Base-by-base conservation (phyloP, 1,140 invertebrate genomes). In the Cyrtorhinus lividipennis region DNA sequence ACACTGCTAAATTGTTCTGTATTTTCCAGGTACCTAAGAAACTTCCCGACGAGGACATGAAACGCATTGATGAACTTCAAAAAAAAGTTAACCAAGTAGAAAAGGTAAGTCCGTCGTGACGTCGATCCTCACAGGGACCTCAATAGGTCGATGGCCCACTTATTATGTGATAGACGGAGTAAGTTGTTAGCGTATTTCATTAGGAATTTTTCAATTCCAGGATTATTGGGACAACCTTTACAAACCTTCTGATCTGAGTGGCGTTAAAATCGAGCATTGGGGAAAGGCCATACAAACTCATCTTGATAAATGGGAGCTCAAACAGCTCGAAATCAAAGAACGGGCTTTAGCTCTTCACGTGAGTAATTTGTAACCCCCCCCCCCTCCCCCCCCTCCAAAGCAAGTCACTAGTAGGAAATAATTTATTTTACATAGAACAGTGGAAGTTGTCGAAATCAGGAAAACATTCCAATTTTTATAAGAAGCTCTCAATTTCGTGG, bases 11-110 rank as follows among this genome's bases (percentile, higher is more conserved):
- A n/a, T n/a, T n/a, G n/a, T n/a, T n/a, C n/a, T n/a, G n/a, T n/a
- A n/a, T n/a, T n/a, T n/a, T n/a, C n/a, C 56, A 63, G 62, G 62
- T 63, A 22, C 58, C 58, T 12, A 59, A 59, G 24, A 59, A 59
- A 30, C 24, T 59, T 20, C 56, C 62, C 2, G 59, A 66, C 56
- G 60, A 57, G 23, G 48, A 61, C 24, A 62, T 62, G 22, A 64
- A 66, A 24, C 53, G 56, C 23, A 58, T 64, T 5, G 60, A 66
- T 24, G 62, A 59, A 15, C 63, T 66, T 22, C 24, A 60, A 26
- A 66, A 63, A 22, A 66, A 64, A 64, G 48, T 64, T 24, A 44
- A 64, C 27, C 25, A 56, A 24, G 24, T 65, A n/a, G 18, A 62
- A 45, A 63, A 57, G 24, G 61, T 63, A 59, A 63, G 26, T 38